Conservation (phyloP, 2,797 vertebrate genomes). For the Spheniscus humboldti region DNA sequence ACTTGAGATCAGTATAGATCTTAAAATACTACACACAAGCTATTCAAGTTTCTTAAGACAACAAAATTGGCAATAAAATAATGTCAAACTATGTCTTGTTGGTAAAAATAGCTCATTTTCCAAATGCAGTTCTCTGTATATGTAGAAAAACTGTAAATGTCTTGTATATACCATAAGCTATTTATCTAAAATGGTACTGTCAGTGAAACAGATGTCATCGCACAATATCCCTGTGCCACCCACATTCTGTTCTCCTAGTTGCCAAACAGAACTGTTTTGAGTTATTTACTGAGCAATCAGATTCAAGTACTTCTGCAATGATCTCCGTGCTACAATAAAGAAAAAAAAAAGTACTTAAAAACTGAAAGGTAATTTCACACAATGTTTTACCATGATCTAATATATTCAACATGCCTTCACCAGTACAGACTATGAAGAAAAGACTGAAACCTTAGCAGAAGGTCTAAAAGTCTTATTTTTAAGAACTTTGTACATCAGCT, state of each 20-base stretch:
- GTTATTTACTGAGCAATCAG: constrained; percentile 9
- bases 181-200: constrained; percentile 23
- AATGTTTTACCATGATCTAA: background rate
- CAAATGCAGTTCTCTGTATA: background rate
- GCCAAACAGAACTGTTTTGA: constrained; percentile 16
- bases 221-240: constrained; percentile 2
- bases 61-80: constrained; percentile 2
- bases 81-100: background rate
- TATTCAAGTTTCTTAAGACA: background rate
- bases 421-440: background rate
- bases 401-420: background rate
- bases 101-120: constrained; percentile 21
- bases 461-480: background rate
- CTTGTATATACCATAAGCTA: constrained; percentile 8
- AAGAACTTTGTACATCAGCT: background rate
- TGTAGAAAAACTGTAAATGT: background rate
- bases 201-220: constrained; percentile 49
- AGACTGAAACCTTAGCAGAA: background rate
- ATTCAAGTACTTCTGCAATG: background rate
- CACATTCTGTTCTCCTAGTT: constrained; percentile 22
- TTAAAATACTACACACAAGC: background rate
- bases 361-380: background rate
- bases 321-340: background rate
- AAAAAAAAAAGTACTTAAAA: background rate
- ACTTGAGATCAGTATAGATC: background rate